A percentile compares a stretch with the other conserved stretches of the same genome.
Conservation (phyloP, 2,888 invertebrate species). For the Galerucella nymphaeae region DNA sequence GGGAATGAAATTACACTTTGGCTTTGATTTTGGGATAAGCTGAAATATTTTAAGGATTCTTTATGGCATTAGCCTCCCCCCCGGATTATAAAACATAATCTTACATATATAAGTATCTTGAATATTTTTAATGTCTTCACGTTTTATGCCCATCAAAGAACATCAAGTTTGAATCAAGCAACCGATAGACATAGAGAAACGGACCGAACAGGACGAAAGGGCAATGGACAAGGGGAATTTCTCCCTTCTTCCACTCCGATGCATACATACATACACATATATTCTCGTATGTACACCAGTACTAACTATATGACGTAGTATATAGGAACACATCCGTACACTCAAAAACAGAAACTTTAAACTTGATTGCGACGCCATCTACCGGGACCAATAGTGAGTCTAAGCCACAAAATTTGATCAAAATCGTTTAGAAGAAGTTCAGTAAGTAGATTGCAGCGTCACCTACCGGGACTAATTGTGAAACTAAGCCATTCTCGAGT, state of each 20-base stretch:
- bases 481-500: too few species aligned
- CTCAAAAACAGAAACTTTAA: constrained; percentile 42
- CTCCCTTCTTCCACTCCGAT: constrained; percentile 60
- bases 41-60: constrained; percentile 29
- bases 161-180: constrained; percentile 8
- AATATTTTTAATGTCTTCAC: too few species aligned
- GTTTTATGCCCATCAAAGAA: neutral
- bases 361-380: neutral
- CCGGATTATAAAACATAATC: neutral
- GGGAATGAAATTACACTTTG: constrained; percentile 14
- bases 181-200: constrained; percentile 1
- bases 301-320: constrained; percentile 40
- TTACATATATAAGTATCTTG: too few species aligned
- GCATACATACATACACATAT: constrained; percentile 42
- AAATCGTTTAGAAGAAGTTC: too few species aligned
- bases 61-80: neutral
- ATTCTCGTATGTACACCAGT: constrained; percentile 50
- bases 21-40: constrained; percentile 5
- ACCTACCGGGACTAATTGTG: too few species aligned
- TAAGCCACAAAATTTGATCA: too few species aligned
- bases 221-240: constrained; percentile 10
- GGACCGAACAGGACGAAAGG: constrained; percentile 9
- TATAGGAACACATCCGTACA: constrained; percentile 63
- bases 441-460: too few species aligned
- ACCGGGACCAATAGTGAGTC: neutral